Evolutionary conservation across 1,140 invertebrate species (phyloP).

Genomic region (Achroia grisella): DNA sequence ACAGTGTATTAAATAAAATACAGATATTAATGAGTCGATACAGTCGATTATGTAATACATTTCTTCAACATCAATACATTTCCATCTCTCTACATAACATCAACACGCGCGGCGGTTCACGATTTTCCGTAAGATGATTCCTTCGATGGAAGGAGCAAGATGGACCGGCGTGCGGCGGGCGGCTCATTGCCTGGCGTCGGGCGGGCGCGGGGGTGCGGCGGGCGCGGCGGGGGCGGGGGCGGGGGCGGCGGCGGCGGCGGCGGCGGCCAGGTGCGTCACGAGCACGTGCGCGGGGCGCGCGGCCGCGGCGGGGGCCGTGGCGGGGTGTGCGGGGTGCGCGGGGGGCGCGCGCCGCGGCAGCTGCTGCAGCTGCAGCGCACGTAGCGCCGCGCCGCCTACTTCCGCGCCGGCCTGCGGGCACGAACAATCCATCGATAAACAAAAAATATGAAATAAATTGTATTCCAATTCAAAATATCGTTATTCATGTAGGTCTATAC

Average conservation of each 20-base stretch:
- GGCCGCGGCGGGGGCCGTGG: slow-evolving; percentile 4
- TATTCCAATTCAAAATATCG: background rate
- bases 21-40: too few species aligned
- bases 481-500: too few species aligned
- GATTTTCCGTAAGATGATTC: too few species aligned
- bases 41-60: too few species aligned
- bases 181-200: background rate
- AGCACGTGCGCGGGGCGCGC: slow-evolving; percentile 9
- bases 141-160: too few species aligned
- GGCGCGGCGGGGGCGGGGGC: slow-evolving; percentile 4
- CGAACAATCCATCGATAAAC: background rate
- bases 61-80: too few species aligned
- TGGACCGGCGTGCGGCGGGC: background rate
- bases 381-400: slow-evolving; percentile 25
- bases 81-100: too few species aligned
- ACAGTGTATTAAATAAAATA: too few species aligned
- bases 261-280: background rate
- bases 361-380: slow-evolving; percentile 49
- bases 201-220: slow-evolving; percentile 3
- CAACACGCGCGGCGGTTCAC: too few species aligned
- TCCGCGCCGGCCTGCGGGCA: slow-evolving; percentile 9
- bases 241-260: background rate
- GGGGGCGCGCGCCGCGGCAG: slow-evolving; percentile 26
- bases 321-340: slow-evolving; percentile 29
- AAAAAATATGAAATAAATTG: background rate